phyloP scores from a whole-genome alignment of 2,113 vertebrate genomes.

The Psilopogon haemacephalus region DNA sequence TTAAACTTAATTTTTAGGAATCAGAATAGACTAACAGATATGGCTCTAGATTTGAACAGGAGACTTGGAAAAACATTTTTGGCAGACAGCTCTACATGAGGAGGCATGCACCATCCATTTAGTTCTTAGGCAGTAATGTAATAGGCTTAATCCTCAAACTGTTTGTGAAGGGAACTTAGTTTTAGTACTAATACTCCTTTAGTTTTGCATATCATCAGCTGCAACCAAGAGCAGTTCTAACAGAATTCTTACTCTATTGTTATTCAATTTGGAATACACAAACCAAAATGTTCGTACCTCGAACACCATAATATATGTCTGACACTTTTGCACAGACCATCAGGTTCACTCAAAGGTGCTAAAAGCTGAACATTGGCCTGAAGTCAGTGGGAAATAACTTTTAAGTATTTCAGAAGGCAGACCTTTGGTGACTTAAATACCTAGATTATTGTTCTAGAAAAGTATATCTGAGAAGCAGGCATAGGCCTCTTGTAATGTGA shows the following conservation, averaged over 20 bases:
- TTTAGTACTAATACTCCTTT: background rate
- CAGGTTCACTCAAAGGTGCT: background rate
- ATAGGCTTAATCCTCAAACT: background rate
- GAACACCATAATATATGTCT: background rate
- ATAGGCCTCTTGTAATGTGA: background rate
- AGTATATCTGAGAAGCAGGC: background rate
- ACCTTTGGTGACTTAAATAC: background rate
- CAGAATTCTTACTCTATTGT: background rate
- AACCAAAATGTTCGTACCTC: background rate
- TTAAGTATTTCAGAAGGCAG: background rate
- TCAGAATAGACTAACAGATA: background rate
- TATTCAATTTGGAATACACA: background rate
- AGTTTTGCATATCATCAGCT: background rate
- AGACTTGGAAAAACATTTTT: background rate
- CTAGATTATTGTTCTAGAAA: background rate
- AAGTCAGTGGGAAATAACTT: background rate
- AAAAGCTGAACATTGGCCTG: background rate
- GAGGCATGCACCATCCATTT: background rate
- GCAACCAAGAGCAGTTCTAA: background rate
- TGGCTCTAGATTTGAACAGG: background rate
- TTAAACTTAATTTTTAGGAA: background rate
- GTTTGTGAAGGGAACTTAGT: background rate
- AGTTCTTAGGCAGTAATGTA: background rate
- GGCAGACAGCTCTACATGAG: background rate
- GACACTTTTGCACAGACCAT: background rate